Base-by-base conservation (phyloP, 2,113 vertebrate species). In the Acanthochromis polyacanthus region DNA sequence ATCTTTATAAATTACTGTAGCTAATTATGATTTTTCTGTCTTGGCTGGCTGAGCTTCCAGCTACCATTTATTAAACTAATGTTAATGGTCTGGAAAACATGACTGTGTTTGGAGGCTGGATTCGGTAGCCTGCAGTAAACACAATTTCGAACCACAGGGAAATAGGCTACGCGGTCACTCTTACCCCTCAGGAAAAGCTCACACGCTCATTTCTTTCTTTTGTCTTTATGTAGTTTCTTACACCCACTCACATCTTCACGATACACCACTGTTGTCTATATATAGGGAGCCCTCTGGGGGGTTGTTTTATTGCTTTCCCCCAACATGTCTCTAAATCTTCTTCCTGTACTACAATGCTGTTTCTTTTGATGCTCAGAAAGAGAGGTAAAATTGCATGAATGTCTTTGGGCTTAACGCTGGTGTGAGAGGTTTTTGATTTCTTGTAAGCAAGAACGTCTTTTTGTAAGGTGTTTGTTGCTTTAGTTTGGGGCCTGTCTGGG, bases 241-340 rank as follows among this genome's bases (percentile, higher is more conserved):
- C 88, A 22, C 77, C 81, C 80, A 84, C 86, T 76, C 80, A 73
- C 32, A 25, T 80, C 67, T 58, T 20, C 73, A 71, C 72, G 72
- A 38, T 84, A 71, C 85, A 83, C 56, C 52, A 67, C 64, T 65
- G 69, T 82, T 84, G 82, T 75, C 69, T 89, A 51, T 58, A 74
- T 45, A 69, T 70, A 76, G 51, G 51, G 15, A 50, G 57, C 36
- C 80, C 56, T 75, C 51, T 2, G 28, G 71, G 50, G 62, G 12
- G 63, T 28, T 53, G 46, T 68, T 82, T 84, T 71, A 73, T 85
- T 86, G 71, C 28, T 61, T 71, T 56, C 19, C 63, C 66, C 62
- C 63, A 59, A 58, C 56, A 48, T 32, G 30, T 72, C 30, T 83
- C 17, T 61, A 70, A 77, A 75, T 84, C 58, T 53, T 28, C 63